Percentiles rank a stretch among this genome's conserved stretches.
These are phyloP conservation scores for Drosophila equinoxialis DNA, from an alignment of 1,140 invertebrate genomes.

Conservation along the genomic window DNA sequence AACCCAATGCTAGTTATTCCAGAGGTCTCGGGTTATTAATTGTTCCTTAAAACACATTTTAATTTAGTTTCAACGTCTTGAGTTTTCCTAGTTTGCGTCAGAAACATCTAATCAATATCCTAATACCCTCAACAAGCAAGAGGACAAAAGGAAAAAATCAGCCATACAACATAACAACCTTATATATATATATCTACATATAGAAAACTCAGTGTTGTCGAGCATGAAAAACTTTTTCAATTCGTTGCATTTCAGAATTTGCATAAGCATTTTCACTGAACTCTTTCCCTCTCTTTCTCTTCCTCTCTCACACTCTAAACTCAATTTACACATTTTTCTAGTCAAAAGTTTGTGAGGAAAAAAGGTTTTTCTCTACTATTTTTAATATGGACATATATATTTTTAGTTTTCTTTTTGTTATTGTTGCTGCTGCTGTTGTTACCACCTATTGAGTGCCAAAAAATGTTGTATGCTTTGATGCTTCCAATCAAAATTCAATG, in stretches of 20 bases:
- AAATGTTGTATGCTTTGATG: slow-evolving; percentile 56
- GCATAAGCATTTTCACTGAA: slow-evolving; percentile 43
- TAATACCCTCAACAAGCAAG: no score
- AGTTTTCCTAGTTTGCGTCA: no score
- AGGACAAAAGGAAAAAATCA: background rate
- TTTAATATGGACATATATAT: slow-evolving; percentile 10
- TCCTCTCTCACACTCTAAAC: slow-evolving; percentile 19
- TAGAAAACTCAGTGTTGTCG: slow-evolving; percentile 11
- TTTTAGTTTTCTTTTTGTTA: background rate
- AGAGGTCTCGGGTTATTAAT: no score
- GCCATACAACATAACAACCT: background rate
- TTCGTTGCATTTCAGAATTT: slow-evolving; percentile 63
- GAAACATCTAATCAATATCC: no score
- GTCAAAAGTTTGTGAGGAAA: slow-evolving; percentile 27
- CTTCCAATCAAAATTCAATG: slow-evolving; percentile 75
- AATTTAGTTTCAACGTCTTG: no score
- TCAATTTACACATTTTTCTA: slow-evolving; percentile 55
- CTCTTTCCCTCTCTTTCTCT: background rate
- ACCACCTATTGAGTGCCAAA: slow-evolving; percentile 49
- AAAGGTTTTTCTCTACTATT: slow-evolving; percentile 9
- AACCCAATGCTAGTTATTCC: no score
- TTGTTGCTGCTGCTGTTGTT: slow-evolving; percentile 15
- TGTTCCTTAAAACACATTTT: no score
- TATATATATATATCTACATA: background rate
- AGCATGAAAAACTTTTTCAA: slow-evolving; percentile 66